These are phyloP conservation scores for Drosophila pseudotalamancana DNA, from an alignment of 2,888 invertebrate species.

Conservation along the genomic window DNA sequence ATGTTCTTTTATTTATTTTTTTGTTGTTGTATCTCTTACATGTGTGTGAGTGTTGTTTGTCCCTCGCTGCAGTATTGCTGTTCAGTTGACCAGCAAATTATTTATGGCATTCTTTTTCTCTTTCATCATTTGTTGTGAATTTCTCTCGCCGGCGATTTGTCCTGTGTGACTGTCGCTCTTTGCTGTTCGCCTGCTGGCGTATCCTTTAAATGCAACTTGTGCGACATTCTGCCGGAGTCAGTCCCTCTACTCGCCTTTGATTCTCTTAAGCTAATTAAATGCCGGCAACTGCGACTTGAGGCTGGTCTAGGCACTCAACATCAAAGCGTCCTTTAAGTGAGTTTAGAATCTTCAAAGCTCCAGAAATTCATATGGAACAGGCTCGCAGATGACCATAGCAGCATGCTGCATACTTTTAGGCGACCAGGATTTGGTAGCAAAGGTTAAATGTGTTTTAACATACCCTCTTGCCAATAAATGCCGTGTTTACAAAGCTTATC, in stretches of 20 bases:
- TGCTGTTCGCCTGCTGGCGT: slow-evolving; percentile 81
- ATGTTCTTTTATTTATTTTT: neutral
- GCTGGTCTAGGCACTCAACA: slow-evolving; percentile 62
- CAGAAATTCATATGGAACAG: slow-evolving; percentile 82
- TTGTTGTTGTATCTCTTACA: slow-evolving; percentile 16
- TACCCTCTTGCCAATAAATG: neutral
- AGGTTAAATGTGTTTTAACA: slow-evolving; percentile 11
- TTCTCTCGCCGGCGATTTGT: neutral
- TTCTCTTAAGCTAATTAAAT: slow-evolving; percentile 73
- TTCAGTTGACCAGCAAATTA: slow-evolving; percentile 74
- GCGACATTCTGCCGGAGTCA: slow-evolving; percentile 43
- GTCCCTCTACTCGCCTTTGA: slow-evolving; percentile 55
- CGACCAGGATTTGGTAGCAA: slow-evolving; percentile 22
- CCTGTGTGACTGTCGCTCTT: slow-evolving; percentile 9
- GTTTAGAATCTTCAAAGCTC: slow-evolving; percentile 83
- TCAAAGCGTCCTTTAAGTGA: slow-evolving; percentile 81
- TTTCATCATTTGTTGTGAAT: neutral
- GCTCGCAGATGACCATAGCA: slow-evolving; percentile 63
- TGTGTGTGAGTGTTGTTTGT: slow-evolving; percentile 21
- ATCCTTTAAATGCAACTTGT: slow-evolving; percentile 83
- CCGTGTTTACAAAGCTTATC: too few relatives aligned
- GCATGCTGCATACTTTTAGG: slow-evolving; percentile 35
- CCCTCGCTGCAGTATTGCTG: slow-evolving; percentile 40
- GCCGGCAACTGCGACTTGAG: slow-evolving; percentile 47
- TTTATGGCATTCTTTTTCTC: slow-evolving; percentile 55